These are phyloP conservation scores for Bombyx mandarina DNA, from an alignment of 1,140 invertebrate genomes.

Conservation along the genomic window DNA sequence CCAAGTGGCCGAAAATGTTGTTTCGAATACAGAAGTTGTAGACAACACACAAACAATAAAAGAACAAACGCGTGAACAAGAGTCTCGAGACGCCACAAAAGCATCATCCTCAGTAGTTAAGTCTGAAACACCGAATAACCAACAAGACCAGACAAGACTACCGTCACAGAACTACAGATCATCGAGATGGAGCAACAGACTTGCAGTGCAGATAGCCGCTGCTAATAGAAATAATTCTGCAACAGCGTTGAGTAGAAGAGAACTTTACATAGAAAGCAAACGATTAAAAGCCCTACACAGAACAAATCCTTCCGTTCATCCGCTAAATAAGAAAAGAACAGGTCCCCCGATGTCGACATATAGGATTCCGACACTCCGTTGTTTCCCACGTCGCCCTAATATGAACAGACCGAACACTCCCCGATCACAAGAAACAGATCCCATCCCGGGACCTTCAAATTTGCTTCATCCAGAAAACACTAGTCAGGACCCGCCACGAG, in stretches of 20 bases:
- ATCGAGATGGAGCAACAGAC: constrained; percentile 51
- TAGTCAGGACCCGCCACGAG: constrained; percentile 21
- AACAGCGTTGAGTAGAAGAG: constrained; percentile 53
- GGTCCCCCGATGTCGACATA: constrained; percentile 44
- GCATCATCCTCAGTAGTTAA: constrained; percentile 4
- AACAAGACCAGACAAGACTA: constrained; percentile 10
- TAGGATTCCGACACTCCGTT: constrained; percentile 49
- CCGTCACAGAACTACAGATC: constrained; percentile 12
- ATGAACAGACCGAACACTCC: constrained; percentile 11
- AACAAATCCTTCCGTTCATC: constrained; percentile 56
- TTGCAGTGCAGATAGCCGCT: constrained; percentile 61
- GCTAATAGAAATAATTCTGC: constrained; percentile 58
- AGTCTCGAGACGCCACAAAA: constrained; percentile 2
- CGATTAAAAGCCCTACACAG: constrained; percentile 53
- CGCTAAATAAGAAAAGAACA: constrained; percentile 41
- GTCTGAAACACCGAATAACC: constrained; percentile 2
- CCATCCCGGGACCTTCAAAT: constrained; percentile 41
- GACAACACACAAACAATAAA: neutral
- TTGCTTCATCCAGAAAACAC: constrained; percentile 16
- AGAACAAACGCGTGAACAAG: neutral
- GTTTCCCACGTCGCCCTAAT: constrained; percentile 23
- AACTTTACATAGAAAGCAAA: constrained; percentile 52
- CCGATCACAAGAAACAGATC: constrained; percentile 21
- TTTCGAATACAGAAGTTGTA: neutral
- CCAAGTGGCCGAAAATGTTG: constrained; percentile 8